Evolutionary conservation across 1,140 invertebrate species (phyloP).

Genomic region (Eumaeus atala): DNA sequence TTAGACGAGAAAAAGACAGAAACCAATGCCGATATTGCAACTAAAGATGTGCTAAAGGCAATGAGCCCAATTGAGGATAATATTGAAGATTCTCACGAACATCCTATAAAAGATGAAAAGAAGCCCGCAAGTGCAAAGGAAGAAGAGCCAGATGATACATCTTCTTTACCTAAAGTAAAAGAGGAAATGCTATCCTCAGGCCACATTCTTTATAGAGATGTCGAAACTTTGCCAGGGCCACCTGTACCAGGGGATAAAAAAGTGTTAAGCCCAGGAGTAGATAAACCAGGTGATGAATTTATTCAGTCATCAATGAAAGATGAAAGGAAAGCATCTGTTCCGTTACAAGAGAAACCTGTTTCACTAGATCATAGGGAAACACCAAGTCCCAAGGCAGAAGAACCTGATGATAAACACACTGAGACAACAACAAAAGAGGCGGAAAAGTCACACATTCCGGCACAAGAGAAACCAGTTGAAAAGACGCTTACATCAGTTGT

Average conservation of each 20-base stretch:
- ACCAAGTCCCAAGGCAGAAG: slow-evolving; percentile 14
- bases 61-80: not conserved
- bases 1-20: not conserved
- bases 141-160: not conserved
- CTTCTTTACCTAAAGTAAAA: not conserved
- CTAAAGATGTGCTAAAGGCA: not conserved
- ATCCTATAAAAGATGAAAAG: not conserved
- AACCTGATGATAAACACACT: too few relatives aligned
- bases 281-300: slow-evolving; percentile 5
- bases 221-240: not conserved
- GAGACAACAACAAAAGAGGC: too few relatives aligned
- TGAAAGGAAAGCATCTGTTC: slow-evolving; percentile 13
- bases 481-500: not conserved
- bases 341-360: too few relatives aligned
- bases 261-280: slow-evolving; percentile 13
- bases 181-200: not conserved
- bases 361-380: slow-evolving; percentile 14
- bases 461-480: too few relatives aligned
- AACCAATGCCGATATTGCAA: not conserved
- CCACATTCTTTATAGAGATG: not conserved
- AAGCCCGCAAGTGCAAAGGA: slow-evolving; percentile 19
- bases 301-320: not conserved
- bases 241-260: not conserved
- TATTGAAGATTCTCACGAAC: too few relatives aligned
- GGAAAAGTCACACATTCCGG: too few relatives aligned